Evolutionary conservation across 2,797 vertebrate genomes (phyloP), one percentile per base, ranked within the genome.

Genomic region (Bothrops alternatus): DNA sequence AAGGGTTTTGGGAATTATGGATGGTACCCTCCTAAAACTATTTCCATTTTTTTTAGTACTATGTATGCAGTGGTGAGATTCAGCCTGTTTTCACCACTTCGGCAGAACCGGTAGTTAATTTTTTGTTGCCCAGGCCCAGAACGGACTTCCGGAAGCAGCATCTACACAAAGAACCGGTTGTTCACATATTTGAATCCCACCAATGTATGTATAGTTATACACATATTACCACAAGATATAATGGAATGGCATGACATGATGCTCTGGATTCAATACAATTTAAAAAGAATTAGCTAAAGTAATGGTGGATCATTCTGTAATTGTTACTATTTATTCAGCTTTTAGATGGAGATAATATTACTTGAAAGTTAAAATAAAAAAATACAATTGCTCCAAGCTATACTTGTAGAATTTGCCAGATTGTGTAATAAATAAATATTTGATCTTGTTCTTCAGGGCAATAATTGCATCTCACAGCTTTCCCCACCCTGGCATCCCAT

Each of bases 1-100:
- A 93, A 95, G 57, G 93, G 65, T 56, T 94, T 89, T 86, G 90
- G 91, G 94, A 94, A 95, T 93, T 25, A 55, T n/a, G 90, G 90
- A 65, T 26, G 7, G 94, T 94, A 91, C 89, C 57, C 23, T 82
- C 88, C 90, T 91, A 92, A 95, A 95, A 95, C 93, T 86, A 91
- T 92, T 95, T 16, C 60, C 94, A 88, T 87, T 69, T 25, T 42
- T 93, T 87, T 95, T 95, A 50, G 28, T 53, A 53, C 50, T 53
- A 53, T 53, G 50, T 53, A 53, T 53, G 50, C 50, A 53, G 50
- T 53, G 50, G 8, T 53, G 50, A 8, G 50, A 53, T 53, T 53
- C 50, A 53, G 50, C 50, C 50, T 53, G 50, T 53, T 53, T 53
- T 10, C 10, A 53, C 50, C 50, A 53, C 50, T 53, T 53, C 50